These are phyloP conservation scores for Oxyruncus cristatus DNA, from an alignment of 2,113 vertebrate genomes.

Conservation along the genomic window DNA sequence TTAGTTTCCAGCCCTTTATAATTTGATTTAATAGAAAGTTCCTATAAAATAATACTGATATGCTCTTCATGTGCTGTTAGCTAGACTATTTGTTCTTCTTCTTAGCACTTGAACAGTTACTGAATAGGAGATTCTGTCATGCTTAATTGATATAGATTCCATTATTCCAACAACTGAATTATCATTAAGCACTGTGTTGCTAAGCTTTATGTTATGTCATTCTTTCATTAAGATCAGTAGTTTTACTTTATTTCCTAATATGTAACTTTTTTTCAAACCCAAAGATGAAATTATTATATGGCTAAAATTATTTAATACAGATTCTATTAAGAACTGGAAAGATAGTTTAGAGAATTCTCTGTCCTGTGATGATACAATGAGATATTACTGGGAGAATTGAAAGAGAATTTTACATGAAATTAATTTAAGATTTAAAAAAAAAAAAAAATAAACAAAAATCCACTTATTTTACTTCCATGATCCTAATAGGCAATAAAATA, in stretches of 20 bases:
- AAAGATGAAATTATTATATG: background rate
- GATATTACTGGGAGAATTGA: background rate
- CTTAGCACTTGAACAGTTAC: background rate
- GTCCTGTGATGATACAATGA: background rate
- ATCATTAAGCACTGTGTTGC: background rate
- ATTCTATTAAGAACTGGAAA: background rate
- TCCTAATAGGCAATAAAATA: background rate
- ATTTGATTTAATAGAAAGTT: background rate
- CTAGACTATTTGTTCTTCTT: background rate
- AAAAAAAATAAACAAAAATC: background rate
- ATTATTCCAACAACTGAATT: constrained; percentile 20
- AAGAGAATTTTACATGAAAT: background rate
- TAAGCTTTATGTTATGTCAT: constrained; percentile 13
- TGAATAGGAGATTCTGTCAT: constrained; percentile 27
- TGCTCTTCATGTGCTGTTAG: background rate
- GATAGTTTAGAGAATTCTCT: background rate
- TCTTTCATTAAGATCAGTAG: constrained; percentile 9
- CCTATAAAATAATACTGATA: background rate
- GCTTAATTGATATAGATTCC: constrained; percentile 35
- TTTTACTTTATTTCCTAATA: background rate
- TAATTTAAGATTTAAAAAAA: background rate
- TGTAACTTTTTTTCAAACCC: background rate
- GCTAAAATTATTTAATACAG: background rate
- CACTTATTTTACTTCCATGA: background rate
- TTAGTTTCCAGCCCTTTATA: background rate